Percentiles rank a stretch among this genome's conserved stretches.
phyloP scores from a whole-genome alignment of 2,888 invertebrate genomes.

The Eucriotettix oculatus region DNA sequence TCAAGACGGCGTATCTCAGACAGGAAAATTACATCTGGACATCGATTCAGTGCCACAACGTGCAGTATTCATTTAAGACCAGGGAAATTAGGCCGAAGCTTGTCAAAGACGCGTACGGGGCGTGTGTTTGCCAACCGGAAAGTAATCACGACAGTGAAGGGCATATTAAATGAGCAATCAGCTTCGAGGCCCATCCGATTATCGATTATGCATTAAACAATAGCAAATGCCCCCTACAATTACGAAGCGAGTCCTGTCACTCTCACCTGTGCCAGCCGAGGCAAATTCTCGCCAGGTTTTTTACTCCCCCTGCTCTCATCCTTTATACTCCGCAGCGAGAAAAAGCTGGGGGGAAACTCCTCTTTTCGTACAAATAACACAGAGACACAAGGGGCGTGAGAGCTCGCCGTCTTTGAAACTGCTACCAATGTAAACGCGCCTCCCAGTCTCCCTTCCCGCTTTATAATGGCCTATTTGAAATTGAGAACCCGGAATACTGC shows the following conservation, averaged over 20 bases:
- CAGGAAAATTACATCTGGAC: too few species aligned
- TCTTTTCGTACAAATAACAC: too few species aligned
- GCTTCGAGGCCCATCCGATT: background rate
- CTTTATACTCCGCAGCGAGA: too few species aligned
- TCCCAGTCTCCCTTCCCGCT: background rate
- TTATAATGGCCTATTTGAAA: background rate
- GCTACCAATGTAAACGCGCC: background rate
- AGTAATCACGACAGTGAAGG: background rate
- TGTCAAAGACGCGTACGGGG: background rate
- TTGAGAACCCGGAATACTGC: background rate
- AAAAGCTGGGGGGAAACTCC: too few species aligned
- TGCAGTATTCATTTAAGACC: too few species aligned
- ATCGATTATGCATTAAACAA: slow-evolving; percentile 7
- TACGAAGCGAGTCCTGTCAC: background rate
- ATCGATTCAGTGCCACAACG: too few species aligned
- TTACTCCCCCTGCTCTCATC: too few species aligned
- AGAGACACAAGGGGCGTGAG: too few species aligned
- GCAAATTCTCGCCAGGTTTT: too few species aligned
- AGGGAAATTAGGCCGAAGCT: too few species aligned
- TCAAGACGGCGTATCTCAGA: too few species aligned
- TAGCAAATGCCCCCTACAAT: background rate
- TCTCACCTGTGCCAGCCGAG: background rate
- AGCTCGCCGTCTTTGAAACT: background rate
- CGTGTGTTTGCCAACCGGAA: background rate
- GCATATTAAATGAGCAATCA: background rate